Evolutionary conservation across 1,140 invertebrate species (phyloP), one percentile per base, ranked within the genome.

Genomic region (Drosophila santomea): DNA sequence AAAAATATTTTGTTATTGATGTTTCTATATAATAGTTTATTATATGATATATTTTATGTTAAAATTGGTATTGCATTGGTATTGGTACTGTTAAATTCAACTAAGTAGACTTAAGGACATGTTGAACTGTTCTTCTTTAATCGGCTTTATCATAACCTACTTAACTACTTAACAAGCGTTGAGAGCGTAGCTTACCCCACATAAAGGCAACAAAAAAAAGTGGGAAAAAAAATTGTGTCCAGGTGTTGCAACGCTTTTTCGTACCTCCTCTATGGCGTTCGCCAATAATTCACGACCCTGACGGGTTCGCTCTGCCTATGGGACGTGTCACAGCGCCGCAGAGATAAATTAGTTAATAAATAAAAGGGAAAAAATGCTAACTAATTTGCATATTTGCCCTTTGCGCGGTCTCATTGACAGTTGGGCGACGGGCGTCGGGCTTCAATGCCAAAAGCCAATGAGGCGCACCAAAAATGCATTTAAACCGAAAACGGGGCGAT

Each of bases 271-370:
- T 73, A 62, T 48, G 59, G 55, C 68, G 59, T 69, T 84, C 59
- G 84, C 84, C 83, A 78, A 89, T 90, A 88, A 66, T 77, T 88
- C 83, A 88, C 81, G 81, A 81, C 83, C 84, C 84, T 79, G 78
- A 58, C 64, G 74, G 78, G 69, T 58, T 54, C 38, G 43, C 74
- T 50, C 74, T 79, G 83, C 75, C 79, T 83, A 74, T 80, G 84
- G 72, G 79, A 83, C 81, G 73, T 84, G 80, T 83, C 80, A 68
- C 80, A 79, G 80, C 48, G 78, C 60, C 78, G 79, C 79, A 75
- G 68, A 89, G 84, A 89, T 89, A 89, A 89, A 89, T 89, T 89
- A 89, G 84, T 88, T 88, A 88, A 90, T 90, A 89, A 89, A 89
- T 84, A 89, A 88, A 78, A 77, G 66, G 41, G 35, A 78, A 78